Evolutionary conservation across 2,113 vertebrate genomes (phyloP).

Genomic region (Balaenoptera acutorostrata): DNA sequence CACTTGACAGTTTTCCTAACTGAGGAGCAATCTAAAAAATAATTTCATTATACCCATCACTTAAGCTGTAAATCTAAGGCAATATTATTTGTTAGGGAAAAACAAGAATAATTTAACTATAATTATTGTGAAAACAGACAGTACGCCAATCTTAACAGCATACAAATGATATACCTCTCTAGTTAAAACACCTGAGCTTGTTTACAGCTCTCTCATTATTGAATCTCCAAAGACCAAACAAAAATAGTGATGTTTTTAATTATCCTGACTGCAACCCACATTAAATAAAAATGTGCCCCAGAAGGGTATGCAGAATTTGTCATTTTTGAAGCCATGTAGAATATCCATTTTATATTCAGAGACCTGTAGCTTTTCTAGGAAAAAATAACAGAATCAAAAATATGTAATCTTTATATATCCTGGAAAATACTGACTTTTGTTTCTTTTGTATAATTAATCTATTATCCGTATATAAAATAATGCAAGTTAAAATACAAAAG

Average conservation of each 20-base stretch:
- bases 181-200: not conserved
- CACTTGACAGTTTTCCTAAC: conserved; percentile 4
- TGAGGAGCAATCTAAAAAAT: conserved; percentile 3
- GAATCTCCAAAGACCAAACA: not conserved
- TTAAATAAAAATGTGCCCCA: not conserved
- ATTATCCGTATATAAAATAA: not conserved
- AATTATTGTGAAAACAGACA: not conserved
- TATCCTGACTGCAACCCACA: not conserved
- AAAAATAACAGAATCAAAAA: not conserved
- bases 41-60: not conserved
- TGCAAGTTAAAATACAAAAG: not conserved
- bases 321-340: not conserved
- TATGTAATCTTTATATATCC: not conserved
- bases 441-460: not conserved
- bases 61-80: not conserved
- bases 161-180: not conserved
- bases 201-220: not conserved
- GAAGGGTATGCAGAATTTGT: not conserved
- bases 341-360: not conserved
- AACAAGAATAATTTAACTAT: not conserved
- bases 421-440: not conserved
- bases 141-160: not conserved
- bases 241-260: conserved; percentile 10
- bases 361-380: not conserved
- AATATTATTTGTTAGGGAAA: not conserved